Evolutionary conservation across 2,113 vertebrate species (phyloP).

Genomic region (Abramis brama): DNA sequence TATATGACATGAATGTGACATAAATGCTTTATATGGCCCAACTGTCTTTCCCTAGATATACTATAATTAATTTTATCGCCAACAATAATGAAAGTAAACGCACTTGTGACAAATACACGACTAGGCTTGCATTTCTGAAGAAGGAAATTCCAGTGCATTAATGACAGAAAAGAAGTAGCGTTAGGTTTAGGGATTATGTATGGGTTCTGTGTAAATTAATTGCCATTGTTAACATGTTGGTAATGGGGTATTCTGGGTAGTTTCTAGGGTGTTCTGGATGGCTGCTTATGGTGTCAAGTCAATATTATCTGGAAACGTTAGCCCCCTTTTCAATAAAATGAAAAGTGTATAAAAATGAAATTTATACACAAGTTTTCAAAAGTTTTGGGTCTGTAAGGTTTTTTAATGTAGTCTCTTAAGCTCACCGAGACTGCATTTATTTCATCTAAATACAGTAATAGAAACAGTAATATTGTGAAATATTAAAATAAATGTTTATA

Average conservation of each 20-base stretch:
- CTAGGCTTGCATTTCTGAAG: neutral
- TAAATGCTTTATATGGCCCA: slow-evolving; percentile 1
- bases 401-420: neutral
- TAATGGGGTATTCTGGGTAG: neutral
- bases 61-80: neutral
- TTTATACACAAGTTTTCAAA: neutral
- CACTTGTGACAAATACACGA: too few species aligned
- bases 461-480: neutral
- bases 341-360: too few species aligned
- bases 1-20: slow-evolving; percentile 29
- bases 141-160: neutral
- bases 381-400: neutral
- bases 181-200: neutral
- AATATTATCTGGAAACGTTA: neutral
- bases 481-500: neutral
- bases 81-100: neutral
- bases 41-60: neutral
- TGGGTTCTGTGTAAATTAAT: neutral
- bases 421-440: neutral
- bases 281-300: neutral
- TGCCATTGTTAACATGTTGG: neutral
- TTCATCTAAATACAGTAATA: too few species aligned
- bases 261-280: neutral
- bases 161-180: neutral
- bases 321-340: neutral